Conservation (phyloP, 2,113 vertebrate genomes). For the Vulpes lagopus region DNA sequence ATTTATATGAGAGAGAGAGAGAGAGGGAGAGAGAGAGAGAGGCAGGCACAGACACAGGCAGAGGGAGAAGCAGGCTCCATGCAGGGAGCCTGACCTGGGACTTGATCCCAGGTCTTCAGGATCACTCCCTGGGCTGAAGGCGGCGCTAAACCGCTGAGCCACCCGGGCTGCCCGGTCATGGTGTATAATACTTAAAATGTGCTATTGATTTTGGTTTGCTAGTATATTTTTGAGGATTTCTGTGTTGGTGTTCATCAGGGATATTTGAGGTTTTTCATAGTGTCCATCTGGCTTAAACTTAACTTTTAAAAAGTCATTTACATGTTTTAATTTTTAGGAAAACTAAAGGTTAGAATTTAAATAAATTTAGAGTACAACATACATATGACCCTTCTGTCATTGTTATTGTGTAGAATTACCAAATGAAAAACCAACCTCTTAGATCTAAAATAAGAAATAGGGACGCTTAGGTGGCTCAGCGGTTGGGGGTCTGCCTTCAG, state of each 20-base stretch:
- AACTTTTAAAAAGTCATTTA: slow-evolving; percentile 19
- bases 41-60: too few relatives aligned
- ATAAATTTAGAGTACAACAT: background rate
- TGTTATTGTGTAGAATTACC: background rate
- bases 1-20: too few relatives aligned
- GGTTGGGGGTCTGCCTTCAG: too few relatives aligned
- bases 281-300: slow-evolving; percentile 21
- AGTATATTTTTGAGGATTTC: slow-evolving; percentile 56
- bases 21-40: too few relatives aligned
- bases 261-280: background rate
- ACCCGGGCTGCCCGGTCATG: background rate
- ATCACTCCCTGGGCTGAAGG: too few relatives aligned
- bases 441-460: slow-evolving; percentile 45
- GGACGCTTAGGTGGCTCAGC: too few relatives aligned
- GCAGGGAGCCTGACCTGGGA: too few relatives aligned
- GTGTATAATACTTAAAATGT: background rate
- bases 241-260: background rate
- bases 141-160: too few relatives aligned
- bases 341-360: slow-evolving; percentile 5
- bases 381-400: background rate
- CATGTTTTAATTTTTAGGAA: slow-evolving; percentile 13
- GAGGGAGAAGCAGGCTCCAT: too few relatives aligned
- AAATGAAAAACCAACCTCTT: slow-evolving; percentile 13
- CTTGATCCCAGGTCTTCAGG: too few relatives aligned
- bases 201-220: slow-evolving; percentile 2